Percentiles rank a stretch among this genome's conserved stretches.
phyloP scores from a whole-genome alignment of 2,113 vertebrate species.

The Bambusicola thoracicus region DNA sequence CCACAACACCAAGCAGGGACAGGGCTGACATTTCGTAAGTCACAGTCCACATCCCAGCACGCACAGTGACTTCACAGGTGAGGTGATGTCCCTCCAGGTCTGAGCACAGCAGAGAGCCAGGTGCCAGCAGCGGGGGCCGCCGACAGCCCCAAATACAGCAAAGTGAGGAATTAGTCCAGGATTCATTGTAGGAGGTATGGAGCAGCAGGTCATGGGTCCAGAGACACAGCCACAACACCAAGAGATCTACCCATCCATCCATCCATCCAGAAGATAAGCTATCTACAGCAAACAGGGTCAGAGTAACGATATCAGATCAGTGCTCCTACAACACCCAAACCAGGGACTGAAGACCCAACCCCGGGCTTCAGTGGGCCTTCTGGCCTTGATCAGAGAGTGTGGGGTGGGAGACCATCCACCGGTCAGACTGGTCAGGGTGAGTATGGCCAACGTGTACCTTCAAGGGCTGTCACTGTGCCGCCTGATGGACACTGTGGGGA shows the following conservation, averaged over 20 bases:
- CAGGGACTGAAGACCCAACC: not conserved
- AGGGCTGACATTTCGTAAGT: accelerated
- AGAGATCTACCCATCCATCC: not conserved
- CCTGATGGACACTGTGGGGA: not conserved
- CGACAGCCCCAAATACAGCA: not conserved
- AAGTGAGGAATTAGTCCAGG: not conserved
- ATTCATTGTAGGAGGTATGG: not conserved
- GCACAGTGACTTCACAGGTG: not conserved
- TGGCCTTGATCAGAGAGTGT: not conserved
- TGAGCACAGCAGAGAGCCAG: not conserved
- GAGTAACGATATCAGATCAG: not conserved
- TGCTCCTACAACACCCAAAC: not conserved
- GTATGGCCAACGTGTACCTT: not conserved
- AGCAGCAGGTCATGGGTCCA: not conserved
- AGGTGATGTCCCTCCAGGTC: not conserved
- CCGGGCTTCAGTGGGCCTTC: not conserved
- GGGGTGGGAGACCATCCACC: not conserved
- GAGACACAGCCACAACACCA: not conserved
- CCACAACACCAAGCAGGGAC: accelerated
- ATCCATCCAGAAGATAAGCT: not conserved
- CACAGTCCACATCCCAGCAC: not conserved
- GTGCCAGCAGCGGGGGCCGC: not conserved
- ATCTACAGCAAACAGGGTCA: not conserved
- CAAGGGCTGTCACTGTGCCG: accelerated
- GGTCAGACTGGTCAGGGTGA: not conserved